These are phyloP conservation scores for Polyodon spathula DNA, from an alignment of 2,113 vertebrate genomes.

Conservation along the genomic window DNA sequence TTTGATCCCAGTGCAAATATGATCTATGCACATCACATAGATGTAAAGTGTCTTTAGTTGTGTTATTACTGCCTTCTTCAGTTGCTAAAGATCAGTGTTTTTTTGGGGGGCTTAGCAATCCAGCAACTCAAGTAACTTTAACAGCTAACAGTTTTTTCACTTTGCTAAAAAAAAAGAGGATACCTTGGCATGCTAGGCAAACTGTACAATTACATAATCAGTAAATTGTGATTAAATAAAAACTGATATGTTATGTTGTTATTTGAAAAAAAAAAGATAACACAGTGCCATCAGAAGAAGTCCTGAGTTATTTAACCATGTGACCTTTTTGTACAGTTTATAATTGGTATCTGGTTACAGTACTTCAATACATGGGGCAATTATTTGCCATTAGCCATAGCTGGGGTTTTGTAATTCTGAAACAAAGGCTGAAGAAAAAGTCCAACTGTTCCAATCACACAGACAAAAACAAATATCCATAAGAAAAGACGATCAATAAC, in stretches of 20 bases:
- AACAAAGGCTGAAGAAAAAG: conserved; percentile 68
- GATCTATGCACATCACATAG: no score
- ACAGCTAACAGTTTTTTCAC: no score
- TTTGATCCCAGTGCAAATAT: no score
- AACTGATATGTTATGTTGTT: not conserved
- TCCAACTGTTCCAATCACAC: conserved; percentile 60
- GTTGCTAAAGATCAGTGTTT: no score
- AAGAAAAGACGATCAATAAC: conserved; percentile 68
- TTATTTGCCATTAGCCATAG: conserved; percentile 45
- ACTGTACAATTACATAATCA: not conserved
- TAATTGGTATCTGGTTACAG: not conserved
- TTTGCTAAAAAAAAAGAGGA: no score
- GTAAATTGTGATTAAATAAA: conserved; percentile 1
- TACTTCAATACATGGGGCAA: not conserved
- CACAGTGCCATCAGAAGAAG: conserved; percentile 3
- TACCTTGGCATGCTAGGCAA: not conserved
- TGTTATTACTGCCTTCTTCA: no score
- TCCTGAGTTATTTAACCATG: conserved; percentile 8
- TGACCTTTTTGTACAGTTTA: not conserved
- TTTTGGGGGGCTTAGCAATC: not conserved
- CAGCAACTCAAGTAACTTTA: no score
- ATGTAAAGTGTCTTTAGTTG: no score
- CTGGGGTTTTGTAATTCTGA: conserved; percentile 57
- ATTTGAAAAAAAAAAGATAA: conserved; percentile 7
- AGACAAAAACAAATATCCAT: conserved; percentile 69